phyloP scores from a whole-genome alignment of 2,113 vertebrate species.

The Osmerus mordax region DNA sequence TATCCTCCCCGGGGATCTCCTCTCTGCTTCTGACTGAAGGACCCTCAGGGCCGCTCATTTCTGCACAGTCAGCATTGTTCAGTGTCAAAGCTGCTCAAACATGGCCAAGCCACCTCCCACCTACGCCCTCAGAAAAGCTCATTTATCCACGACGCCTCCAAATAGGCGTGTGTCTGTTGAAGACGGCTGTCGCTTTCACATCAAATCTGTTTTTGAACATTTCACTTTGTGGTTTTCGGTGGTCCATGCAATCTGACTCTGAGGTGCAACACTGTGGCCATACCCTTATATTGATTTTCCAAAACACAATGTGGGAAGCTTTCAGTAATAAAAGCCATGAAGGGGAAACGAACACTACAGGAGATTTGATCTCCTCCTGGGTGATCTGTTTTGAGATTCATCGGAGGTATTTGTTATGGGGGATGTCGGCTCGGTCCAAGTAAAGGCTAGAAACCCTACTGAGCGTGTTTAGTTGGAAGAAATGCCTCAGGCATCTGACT shows the following conservation, averaged over 20 bases:
- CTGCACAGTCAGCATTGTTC: constrained; percentile 47
- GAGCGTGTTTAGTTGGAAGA: constrained; percentile 47
- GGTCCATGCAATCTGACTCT: not conserved
- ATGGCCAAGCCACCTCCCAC: constrained; percentile 21
- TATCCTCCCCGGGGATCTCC: constrained; percentile 51
- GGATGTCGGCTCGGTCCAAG: constrained; percentile 66
- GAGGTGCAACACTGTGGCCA: not conserved
- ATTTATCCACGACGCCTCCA: constrained; percentile 21
- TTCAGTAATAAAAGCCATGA: constrained; percentile 41
- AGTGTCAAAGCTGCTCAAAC: constrained; percentile 19
- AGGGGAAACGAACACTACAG: constrained; percentile 54
- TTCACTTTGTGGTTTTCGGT: not conserved
- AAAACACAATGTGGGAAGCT: constrained; percentile 40
- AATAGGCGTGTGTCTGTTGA: not conserved
- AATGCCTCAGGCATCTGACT: constrained; percentile 51
- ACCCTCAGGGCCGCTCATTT: constrained; percentile 28
- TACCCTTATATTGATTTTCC: constrained; percentile 32
- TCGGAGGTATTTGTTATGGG: constrained; percentile 65
- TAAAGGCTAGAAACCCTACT: constrained; percentile 59
- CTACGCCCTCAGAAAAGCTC: constrained; percentile 4
- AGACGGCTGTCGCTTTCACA: not conserved
- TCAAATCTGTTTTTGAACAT: no score
- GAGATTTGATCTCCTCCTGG: constrained; percentile 57
- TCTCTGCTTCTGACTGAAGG: constrained; percentile 43
- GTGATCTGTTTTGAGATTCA: constrained; percentile 69